Base-by-base conservation (phyloP, 2,797 vertebrate species). In the Thripadectes ignobilis region DNA sequence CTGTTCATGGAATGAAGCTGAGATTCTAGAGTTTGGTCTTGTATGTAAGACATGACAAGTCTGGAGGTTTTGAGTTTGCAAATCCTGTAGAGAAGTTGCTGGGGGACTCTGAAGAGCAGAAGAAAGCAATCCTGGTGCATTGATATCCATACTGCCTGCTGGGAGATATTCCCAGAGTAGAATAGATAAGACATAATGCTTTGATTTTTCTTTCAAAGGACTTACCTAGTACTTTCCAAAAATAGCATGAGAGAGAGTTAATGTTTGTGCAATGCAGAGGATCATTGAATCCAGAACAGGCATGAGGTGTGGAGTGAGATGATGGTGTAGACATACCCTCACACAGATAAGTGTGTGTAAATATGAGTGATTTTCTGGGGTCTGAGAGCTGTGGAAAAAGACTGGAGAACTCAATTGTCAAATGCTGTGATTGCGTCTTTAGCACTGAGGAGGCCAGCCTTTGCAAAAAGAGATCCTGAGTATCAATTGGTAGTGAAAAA, bases 171-270 rank as follows among this genome's bases (percentile, higher is more conserved):
- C 26, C 30, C 52, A 65, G 22, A n/a, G 17, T 27, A 65, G 79
- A 88, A 61, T n/a, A 63, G 48, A 49, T 66, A 79, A 78, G 48
- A 52, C 3, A 89, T 41, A 92, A 54, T 24, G 71, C 32, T 61
- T 86, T 34, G 38, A 29, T 78, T 95, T 91, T 93, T 83, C 18
- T 88, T 85, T 84, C 51, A 84, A 72, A 93, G 18, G 14, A 82
- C 5, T 16, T 89, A 61, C 45, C 21, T 76, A 30, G 10, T 38
- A 30, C n/a, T 59, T 77, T 69, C 18, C 16, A 79, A 83, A 88
- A 84, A 72, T 36, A 73, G 2, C 16, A 38, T 14, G 26, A 26
- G 43, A 79, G 19, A 49, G 39, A 94, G 72, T 62, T 32, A 34
- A 36, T 43, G 0, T 36, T 82, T 69, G 49, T 55, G 16, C n/a